Evolutionary conservation across 2,797 vertebrate genomes (phyloP), one percentile per base, ranked within the genome.

Genomic region (Esox masquinongy): DNA sequence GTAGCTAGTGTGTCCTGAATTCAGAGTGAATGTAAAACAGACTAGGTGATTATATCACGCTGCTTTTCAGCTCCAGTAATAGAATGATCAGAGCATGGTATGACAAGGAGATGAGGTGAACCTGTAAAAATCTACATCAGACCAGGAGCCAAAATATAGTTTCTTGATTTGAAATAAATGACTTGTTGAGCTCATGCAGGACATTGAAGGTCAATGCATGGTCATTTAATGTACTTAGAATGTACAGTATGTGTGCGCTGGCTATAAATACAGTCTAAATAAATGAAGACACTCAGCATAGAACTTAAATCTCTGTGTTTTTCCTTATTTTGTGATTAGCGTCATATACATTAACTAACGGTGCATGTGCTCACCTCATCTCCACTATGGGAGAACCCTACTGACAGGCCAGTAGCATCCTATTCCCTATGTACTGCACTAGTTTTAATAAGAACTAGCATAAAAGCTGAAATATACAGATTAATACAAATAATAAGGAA

Each of bases 11-110:
- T 39, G 47, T 47, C 68, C 64, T 67, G 64, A 43, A 22, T 24
- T 43, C 68, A 16, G 68, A n/a, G 68, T 24, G 36, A 47, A 69
- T 47, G 68, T 69, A 22, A 69, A 69, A 69, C 36, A 47, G 39
- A n/a, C 68, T 15, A 24, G 43, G 68, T 4, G 68, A 69, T 68
- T 68, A 34, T 68, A 34, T 39, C 66, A 68, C 8, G 66, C 34
- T 39, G 29, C 66, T 34, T 4, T 68, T 19, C 56, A 12, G 16
- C 29, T 67, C 64, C 64, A 31, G 64, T 6, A 17, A 29, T 67
- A 29, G 15, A 17, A n/a, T 67, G 29, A 67, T 36, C 16, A 68
- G 17, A 26, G 19, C 26, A 31, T 34, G 66, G 34, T n/a, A 39
- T 17, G 66, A 68, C 19, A 34, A 17, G 2, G 17, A 67, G 15